These are phyloP conservation scores for Colletes collaris DNA, from an alignment of 2,888 invertebrate species.

Conservation along the genomic window DNA sequence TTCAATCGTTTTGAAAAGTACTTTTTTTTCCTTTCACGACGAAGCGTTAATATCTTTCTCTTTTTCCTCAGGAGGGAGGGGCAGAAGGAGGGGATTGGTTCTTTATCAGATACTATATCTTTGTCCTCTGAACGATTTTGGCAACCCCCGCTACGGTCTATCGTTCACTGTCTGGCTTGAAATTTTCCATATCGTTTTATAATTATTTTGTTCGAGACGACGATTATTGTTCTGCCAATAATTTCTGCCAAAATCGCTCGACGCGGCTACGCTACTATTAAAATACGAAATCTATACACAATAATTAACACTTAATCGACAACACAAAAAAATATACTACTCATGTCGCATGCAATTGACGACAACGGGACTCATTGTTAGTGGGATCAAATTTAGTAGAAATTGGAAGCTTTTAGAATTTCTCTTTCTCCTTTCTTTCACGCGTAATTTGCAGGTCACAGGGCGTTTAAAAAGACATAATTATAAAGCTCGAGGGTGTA, in stretches of 20 bases:
- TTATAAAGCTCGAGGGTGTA: no score
- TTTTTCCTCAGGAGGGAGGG: constrained; percentile 52
- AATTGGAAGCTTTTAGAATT: constrained; percentile 54
- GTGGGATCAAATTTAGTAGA: constrained; percentile 68
- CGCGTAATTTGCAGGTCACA: not conserved
- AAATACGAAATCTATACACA: constrained; percentile 52
- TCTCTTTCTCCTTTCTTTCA: constrained; percentile 43
- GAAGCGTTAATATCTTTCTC: constrained; percentile 53
- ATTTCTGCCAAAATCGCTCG: constrained; percentile 41
- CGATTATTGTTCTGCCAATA: no score
- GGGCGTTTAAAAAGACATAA: no score
- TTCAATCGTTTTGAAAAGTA: constrained; percentile 31
- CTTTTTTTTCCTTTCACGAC: constrained; percentile 34
- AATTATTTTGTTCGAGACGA: no score
- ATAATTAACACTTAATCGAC: constrained; percentile 37
- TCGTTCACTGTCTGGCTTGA: no score
- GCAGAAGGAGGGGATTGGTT: constrained; percentile 52
- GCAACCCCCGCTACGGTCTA: constrained; percentile 6
- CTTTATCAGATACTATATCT: constrained; percentile 38
- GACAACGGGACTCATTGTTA: constrained; percentile 58
- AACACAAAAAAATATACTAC: constrained; percentile 47
- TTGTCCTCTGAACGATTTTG: constrained; percentile 45
- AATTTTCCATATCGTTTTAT: no score
- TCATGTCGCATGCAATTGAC: constrained; percentile 60
- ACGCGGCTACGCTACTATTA: constrained; percentile 26